Base-by-base conservation (phyloP, 2,888 invertebrate species). In the Perizoma affinitatum region DNA sequence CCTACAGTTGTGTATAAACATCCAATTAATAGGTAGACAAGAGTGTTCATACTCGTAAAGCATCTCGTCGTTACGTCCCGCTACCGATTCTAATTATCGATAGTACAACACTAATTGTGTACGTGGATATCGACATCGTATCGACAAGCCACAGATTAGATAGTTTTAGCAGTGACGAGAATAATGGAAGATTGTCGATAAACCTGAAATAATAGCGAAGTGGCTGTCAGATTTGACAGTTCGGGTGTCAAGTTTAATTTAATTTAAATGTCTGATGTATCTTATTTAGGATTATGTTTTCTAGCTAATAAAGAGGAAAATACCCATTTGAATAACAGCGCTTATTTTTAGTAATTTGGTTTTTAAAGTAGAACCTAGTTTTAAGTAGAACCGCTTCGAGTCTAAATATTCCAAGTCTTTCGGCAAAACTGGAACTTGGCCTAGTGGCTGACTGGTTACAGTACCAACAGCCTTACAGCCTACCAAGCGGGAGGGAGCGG, bases 31-130 rank as follows among this genome's bases (percentile, higher is more conserved):
- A 53, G 61, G 65, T 60, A 65, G 58, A 66, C 62, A 66, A 66
- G 59, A 62, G 56, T 58, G 50, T 53, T 65, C 62, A 44, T 57
- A 52, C 66, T 66, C 61, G 56, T 59, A 44, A 38, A 43, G 35
- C 64, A 67, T 76, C 75, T 75, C 70, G 72, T 67, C 69, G 65
- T 61, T 68, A 67, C 61, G 64, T 64, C 70, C 65, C 63, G 73
- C 72, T 72, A 73, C 75, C 78, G 88, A 88, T 89, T 73, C 84
- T 85, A 88, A 89, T 89, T 88, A 88, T 84, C 87, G 88, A 89
- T 88, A 88, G 82, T 65, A 76, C 79, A 78, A 67, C 80, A 83
- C 86, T 85, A 85, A 86, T 85, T 86, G 82, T 80, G 80, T 73
- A 74, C 75, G 74, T 70, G 76, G 77, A 71, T 84, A 83, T 70